Conservation (phyloP, 1,140 invertebrate genomes). For the Ceratitis capitata region DNA sequence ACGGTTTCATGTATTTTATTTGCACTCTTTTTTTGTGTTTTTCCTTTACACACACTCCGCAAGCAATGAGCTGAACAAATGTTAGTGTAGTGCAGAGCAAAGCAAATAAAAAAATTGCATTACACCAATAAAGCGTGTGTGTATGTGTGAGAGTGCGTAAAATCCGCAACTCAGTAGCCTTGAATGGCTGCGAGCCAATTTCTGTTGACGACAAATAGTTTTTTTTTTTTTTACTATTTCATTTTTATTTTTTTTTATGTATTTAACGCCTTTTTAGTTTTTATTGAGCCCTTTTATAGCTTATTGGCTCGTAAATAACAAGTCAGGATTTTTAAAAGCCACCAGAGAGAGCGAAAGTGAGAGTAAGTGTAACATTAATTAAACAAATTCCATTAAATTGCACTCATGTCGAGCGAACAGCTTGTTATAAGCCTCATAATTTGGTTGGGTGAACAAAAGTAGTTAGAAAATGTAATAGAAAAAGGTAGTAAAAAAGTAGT, state of each 20-base stretch:
- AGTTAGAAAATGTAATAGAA: neutral
- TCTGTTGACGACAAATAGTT: neutral
- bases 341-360: too few species aligned
- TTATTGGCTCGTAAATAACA: constrained; percentile 6
- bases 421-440: neutral
- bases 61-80: neutral
- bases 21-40: neutral
- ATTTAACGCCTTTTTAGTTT: neutral
- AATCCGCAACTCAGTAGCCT: neutral
- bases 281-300: neutral
- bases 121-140: neutral
- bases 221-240: neutral
- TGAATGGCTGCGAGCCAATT: neutral
- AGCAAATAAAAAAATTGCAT: neutral
- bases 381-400: constrained; percentile 11
- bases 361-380: constrained; percentile 23
- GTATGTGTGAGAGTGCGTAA: neutral
- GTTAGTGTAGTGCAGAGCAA: neutral
- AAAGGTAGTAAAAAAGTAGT: neutral
- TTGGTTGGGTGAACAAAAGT: too few species aligned
- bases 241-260: neutral
- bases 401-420: neutral
- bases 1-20: too few species aligned
- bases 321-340: neutral
- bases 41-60: neutral